Evolutionary conservation across 2,113 vertebrate genomes (phyloP).

Genomic region (Cyprinodon brontotheroides): DNA sequence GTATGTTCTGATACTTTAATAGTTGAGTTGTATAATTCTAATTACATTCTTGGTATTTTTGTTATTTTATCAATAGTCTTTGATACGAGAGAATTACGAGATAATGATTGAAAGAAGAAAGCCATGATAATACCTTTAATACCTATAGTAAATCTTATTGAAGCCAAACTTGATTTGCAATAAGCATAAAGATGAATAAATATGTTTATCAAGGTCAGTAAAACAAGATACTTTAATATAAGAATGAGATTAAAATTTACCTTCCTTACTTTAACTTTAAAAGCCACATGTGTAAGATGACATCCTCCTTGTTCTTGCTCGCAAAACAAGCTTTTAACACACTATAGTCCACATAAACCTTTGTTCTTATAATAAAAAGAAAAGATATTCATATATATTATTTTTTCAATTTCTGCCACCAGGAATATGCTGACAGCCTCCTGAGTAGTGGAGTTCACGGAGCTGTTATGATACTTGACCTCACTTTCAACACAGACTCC

Average conservation of each 20-base stretch:
- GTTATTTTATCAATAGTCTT: neutral
- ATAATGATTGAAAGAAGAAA: neutral
- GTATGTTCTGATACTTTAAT: too few relatives aligned
- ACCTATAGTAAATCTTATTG: neutral
- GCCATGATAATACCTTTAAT: neutral
- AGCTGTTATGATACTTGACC: constrained; percentile 86
- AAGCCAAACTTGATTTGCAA: neutral
- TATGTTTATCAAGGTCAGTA: constrained; percentile 25
- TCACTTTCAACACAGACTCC: constrained; percentile 81
- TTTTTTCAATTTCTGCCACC: neutral
- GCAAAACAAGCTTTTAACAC: constrained; percentile 12
- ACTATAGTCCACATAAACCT: constrained; percentile 6
- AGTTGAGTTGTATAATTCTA: neutral
- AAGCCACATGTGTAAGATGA: constrained; percentile 18
- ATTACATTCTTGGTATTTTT: neutral
- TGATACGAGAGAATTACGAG: neutral
- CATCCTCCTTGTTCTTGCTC: constrained; percentile 8
- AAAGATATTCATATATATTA: neutral
- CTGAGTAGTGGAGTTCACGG: constrained; percentile 86
- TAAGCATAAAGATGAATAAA: neutral
- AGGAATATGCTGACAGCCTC: constrained; percentile 87
- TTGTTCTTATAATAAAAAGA: neutral
- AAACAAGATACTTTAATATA: constrained; percentile 1
- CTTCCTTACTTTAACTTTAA: constrained; percentile 22
- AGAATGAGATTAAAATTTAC: constrained; percentile 7